Evolutionary conservation across 2,888 invertebrate genomes (phyloP), one percentile per base, ranked within the genome.

Genomic region (Drosophila mercatorum): DNA sequence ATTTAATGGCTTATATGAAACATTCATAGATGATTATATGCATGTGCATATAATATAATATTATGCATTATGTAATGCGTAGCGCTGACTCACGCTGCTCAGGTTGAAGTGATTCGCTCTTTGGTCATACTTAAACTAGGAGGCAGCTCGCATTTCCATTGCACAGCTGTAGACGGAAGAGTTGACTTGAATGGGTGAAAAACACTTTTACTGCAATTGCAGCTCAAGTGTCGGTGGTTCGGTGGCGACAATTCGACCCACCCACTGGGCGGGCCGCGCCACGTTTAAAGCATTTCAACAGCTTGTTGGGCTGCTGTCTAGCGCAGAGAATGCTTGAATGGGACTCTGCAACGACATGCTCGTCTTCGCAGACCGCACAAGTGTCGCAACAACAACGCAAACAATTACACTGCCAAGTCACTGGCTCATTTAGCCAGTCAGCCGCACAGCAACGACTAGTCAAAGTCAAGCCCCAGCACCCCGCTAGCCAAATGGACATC

Each of bases 291-390:
- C 64, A 59, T 53, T 71, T 70, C 62, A 70, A 57, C 68, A 68
- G 68, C 68, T 75, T 61, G 71, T 68, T 70, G 57, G 72, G 49
- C 53, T 61, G 57, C 36, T 51, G 57, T 53, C 70, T 69, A 43
- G 68, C 51, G 43, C 49, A 58, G 67, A 65, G 67, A 66, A 44
- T 49, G 78, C 65, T 44, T 60, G 26, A 68, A 41, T 68, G 63
- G 60, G 28, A 41, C 46, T 28, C 40, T 61, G 43, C 44, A 34
- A 58, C 68, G 38, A 47, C 68, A 70, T 73, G 86, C 76, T 68
- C 60, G 55, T 63, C 86, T 78, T 61, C 64, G 46, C 57, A 81
- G 76, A 85, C 84, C 76, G 67, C 84, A 81, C 88, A 86, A 83
- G 78, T 81, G 81, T 78, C 78, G 75, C 74, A 80, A 28, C 49